Base-by-base conservation (phyloP, 2,797 vertebrate species). In the Argentina silus region DNA sequence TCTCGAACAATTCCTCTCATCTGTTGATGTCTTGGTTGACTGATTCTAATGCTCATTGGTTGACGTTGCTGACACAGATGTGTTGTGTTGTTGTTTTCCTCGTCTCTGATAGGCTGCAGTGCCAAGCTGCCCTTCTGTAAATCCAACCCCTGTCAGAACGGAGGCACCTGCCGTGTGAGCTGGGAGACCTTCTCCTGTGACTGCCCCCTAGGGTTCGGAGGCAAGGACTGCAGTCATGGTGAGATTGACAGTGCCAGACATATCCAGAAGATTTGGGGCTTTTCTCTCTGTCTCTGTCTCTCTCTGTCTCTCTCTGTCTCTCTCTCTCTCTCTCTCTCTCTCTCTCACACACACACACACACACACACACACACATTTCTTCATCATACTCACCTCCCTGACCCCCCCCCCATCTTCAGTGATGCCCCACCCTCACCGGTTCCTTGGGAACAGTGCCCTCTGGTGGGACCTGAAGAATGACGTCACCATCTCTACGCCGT, bases 401-500 rank as follows among this genome's bases (percentile, higher is more conserved):
- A 36, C 61, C 74, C 60, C 21, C 2, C 72, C 81, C 82, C 72
- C 68, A 53, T 70, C 78, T 73, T 61, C 87, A 99, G 98, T 94
- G 75, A 97, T 99, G 96, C 91, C 95, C 85, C 94, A 98, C 88
- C 94, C 97, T 23, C 95, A 98, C 89, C 95, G 93, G 86, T 98
- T 99, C 88, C 95, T 92, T 68, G 98, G 98, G 76, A 97, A 96
- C 71, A 95, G 97, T 12, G 93, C 93, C 67, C 93, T 99, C 59
- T 96, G 93, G 91, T 99, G 98, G 98, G 96, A 99, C 88, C 95
- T 99, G 79, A 98, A 96, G 90, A 95, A 93, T 2, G 97, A 99
- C 0, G 81, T 97, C 80, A 95, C 95, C 78, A 95, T 99, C 82
- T 98, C 96, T 1, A 94, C 95, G 10, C 98, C 98, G 0, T 99